Conservation (phyloP, 2,888 invertebrate genomes). For the Cloeon dipterum region DNA sequence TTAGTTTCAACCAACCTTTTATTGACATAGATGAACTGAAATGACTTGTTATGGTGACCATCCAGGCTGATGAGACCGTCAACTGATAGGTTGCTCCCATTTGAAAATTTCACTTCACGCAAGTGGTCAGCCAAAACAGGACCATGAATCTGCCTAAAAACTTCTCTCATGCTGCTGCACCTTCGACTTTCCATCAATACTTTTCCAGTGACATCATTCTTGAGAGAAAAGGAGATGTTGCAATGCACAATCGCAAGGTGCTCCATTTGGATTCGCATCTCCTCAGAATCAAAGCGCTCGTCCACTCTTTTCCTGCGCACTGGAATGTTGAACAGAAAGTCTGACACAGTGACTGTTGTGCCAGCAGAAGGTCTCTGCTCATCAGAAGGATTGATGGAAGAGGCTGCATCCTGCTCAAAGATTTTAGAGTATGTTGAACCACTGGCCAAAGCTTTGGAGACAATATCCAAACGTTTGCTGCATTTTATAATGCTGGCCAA, state of each 20-base stretch:
- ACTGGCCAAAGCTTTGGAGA: conserved; percentile 23
- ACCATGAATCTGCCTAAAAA: conserved; percentile 24
- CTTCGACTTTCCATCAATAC: conserved; percentile 34
- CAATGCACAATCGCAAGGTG: conserved; percentile 38
- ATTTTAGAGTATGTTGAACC: conserved; percentile 31
- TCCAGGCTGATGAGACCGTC: conserved; percentile 31
- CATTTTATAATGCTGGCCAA: conserved; percentile 34
- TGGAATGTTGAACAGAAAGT: conserved; percentile 35
- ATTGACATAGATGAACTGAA: conserved; percentile 43
- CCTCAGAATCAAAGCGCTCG: conserved; percentile 28
- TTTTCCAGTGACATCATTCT: conserved; percentile 35
- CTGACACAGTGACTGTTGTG: conserved; percentile 44
- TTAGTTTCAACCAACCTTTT: conserved; percentile 26
- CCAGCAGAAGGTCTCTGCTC: conserved; percentile 34
- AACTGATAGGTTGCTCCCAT: conserved; percentile 24
- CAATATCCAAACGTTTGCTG: conserved; percentile 31
- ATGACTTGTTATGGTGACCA: conserved; percentile 18
- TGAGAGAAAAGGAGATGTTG: conserved; percentile 35
- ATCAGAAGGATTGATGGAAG: conserved; percentile 15
- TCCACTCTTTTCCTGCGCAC: conserved; percentile 32
- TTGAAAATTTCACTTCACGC: conserved; percentile 17
- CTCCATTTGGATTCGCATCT: conserved; percentile 31
- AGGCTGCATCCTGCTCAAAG: conserved; percentile 24
- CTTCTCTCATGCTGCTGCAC: conserved; percentile 25
- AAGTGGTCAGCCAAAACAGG: conserved; percentile 17